Evolutionary conservation across 2,888 invertebrate genomes (phyloP), one percentile per base, ranked within the genome.

Genomic region (Bombyx huttoni): DNA sequence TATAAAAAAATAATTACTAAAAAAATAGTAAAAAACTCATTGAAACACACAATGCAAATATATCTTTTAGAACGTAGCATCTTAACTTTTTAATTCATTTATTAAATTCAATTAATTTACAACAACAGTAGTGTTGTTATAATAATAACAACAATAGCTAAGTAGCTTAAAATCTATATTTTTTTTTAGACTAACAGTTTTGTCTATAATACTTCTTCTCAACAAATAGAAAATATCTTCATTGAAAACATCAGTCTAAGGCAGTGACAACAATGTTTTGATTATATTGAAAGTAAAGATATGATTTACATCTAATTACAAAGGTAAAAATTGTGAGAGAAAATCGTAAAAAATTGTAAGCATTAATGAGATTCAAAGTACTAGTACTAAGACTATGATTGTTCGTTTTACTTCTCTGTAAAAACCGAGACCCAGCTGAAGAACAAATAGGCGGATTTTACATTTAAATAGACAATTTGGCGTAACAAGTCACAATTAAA

Each of bases 191-290:
- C 75, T 75, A 77, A 74, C 67, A 68, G 70, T 68, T 69, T 61
- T 68, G 68, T 75, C 70, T 73, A 75, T 77, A 79, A 80, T 81
- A 82, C 73, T 79, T 67, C 67, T 63, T 74, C 40, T 73, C 65
- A 78, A 75, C 70, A 65, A 62, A 80, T 75, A 80, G 71, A 81
- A 77, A 74, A 74, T 67, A 70, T 71, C 63, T 78, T 75, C 62
- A 78, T 78, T 78, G 72, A 79, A 81, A 85, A 85, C 75, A 81
- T 85, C 83, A 83, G 84, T 87, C 85, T 77, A 83, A 83, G 85
- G 86, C 86, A 87, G 87, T 86, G 85, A 80, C 74, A 81, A 84
- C 69, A 75, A 75, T 79, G 73, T 82, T 60, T 79, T 77, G 76
- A 63, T 65, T 68, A 60, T 63, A 58, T 57, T 56, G 55, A 65